Conservation (phyloP, 2,113 vertebrate genomes). For the Cyprinodon tularosa region DNA sequence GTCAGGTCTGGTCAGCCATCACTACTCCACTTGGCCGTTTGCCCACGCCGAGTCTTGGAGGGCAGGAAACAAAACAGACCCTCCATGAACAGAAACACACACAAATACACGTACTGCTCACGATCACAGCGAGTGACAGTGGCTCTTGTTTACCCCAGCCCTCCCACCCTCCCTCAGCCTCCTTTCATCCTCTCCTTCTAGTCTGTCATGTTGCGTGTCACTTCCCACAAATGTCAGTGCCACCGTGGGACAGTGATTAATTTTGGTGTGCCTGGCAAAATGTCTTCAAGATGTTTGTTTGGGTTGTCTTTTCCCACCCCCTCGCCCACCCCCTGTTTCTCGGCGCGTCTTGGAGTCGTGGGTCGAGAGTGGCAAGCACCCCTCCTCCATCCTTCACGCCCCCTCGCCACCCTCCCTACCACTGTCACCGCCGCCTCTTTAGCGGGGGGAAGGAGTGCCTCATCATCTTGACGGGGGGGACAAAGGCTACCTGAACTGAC, state of each 20-base stretch:
- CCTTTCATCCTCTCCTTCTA: conserved; percentile 70
- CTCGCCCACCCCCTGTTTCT: conserved; percentile 43
- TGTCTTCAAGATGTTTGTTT: conserved; percentile 83
- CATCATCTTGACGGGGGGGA: conserved; percentile 57
- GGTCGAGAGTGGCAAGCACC: conserved; percentile 63
- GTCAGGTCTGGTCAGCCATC: conserved; percentile 73
- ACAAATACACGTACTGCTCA: conserved; percentile 39
- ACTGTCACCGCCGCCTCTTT: conserved; percentile 54
- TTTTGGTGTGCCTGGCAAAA: conserved; percentile 79
- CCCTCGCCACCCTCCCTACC: conserved; percentile 22
- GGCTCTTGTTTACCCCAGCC: conserved; percentile 71
- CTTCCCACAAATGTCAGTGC: conserved; percentile 80
- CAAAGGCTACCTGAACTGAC: conserved; percentile 80
- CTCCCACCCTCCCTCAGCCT: conserved; percentile 58
- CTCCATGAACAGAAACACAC: conserved; percentile 57
- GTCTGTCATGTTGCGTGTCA: conserved; percentile 78
- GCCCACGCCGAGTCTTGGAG: conserved; percentile 73
- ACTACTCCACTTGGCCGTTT: conserved; percentile 73
- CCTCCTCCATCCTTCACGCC: conserved; percentile 12
- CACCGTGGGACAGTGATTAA: conserved; percentile 80
- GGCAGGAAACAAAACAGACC: conserved; percentile 59
- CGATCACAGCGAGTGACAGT: conserved; percentile 67
- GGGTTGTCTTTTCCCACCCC: conserved; percentile 74
- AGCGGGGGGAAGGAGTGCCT: conserved; percentile 8
- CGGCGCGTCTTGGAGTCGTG: conserved; percentile 51